Evolutionary conservation across 2,797 vertebrate genomes (phyloP), one percentile per base, ranked within the genome.

Genomic region (Phalanger gymnotis): DNA sequence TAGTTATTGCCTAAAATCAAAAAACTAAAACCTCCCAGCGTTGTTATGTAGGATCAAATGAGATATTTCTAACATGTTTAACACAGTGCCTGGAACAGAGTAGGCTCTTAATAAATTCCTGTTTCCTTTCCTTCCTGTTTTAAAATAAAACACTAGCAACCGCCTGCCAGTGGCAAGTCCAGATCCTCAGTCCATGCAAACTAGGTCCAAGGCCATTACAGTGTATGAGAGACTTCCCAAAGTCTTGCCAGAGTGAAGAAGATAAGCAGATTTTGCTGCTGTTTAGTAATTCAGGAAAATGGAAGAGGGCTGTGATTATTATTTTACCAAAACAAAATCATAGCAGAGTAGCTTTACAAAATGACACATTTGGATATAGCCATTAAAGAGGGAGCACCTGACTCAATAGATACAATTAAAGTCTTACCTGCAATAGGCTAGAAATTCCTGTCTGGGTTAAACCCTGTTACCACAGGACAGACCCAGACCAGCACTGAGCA

Each of bases 321-420:
- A 27, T 87, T 87, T 47, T 95, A 93, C 54, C 51, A 25, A 94
- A n/a, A 92, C 22, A 40, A 94, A 54, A 95, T 40, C 73, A n/a
- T 4, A 52, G 52, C 54, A 93, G 54, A 97, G 34, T 91, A 61
- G 66, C 91, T n/a, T 96, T 92, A 30, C 54, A 12, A 95, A 97
- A 56, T 54, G 90, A 61, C 51, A n/a, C 95, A 92, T 61, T 94
- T 90, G 53, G 54, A 95, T 61, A 57, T 97, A 96, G 95, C 81
- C 94, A 95, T 96, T 96, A 93, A 92, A 94, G 95, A 31, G 31
- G 5, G 57, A 96, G 58, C 95, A 97, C 97, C 95, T 98, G 96
- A 91, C 90, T 95, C 95, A 94, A 92, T 28, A 90, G 95, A 54
- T 97, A 94, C 96, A 97, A 96, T 98, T 97, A 98, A 98, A 90